Conservation (phyloP, 1,140 invertebrate species). For the Drosophila pseudoobscura region DNA sequence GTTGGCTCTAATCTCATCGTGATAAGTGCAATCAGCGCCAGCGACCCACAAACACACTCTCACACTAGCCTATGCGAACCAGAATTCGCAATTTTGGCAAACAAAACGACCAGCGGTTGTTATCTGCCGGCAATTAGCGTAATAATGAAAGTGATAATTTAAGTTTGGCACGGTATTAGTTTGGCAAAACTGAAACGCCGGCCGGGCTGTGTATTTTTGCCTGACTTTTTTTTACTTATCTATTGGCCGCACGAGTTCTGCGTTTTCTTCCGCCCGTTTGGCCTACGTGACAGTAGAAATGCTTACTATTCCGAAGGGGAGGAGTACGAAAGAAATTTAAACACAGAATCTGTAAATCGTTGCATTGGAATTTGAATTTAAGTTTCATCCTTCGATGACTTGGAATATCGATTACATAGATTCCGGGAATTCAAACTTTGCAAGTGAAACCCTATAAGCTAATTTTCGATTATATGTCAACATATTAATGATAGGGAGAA, state of each 20-base stretch:
- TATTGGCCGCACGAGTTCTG: conserved; percentile 57
- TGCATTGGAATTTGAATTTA: conserved; percentile 2
- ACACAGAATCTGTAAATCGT: neutral
- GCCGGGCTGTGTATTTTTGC: conserved; percentile 15
- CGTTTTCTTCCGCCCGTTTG: conserved; percentile 25
- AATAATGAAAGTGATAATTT: conserved; percentile 75
- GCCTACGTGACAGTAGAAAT: conserved; percentile 69
- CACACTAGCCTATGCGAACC: conserved; percentile 10
- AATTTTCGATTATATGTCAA: no score
- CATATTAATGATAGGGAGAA: no score
- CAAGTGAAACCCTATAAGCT: neutral
- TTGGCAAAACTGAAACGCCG: conserved; percentile 3
- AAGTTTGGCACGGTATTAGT: conserved; percentile 47
- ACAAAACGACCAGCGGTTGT: conserved; percentile 39
- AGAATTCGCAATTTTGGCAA: conserved; percentile 53
- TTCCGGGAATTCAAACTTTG: neutral
- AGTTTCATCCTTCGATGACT: neutral
- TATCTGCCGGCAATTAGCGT: conserved; percentile 67
- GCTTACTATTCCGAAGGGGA: conserved; percentile 14
- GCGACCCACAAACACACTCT: conserved; percentile 1
- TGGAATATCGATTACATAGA: neutral
- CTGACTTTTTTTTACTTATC: conserved; percentile 72
- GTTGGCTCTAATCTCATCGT: conserved; percentile 46
- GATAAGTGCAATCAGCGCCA: conserved; percentile 65
- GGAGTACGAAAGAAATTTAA: conserved; percentile 26